Evolutionary conservation across 2,113 vertebrate species (phyloP), one percentile per base, ranked within the genome.

Genomic region (Terrapene triunguis): DNA sequence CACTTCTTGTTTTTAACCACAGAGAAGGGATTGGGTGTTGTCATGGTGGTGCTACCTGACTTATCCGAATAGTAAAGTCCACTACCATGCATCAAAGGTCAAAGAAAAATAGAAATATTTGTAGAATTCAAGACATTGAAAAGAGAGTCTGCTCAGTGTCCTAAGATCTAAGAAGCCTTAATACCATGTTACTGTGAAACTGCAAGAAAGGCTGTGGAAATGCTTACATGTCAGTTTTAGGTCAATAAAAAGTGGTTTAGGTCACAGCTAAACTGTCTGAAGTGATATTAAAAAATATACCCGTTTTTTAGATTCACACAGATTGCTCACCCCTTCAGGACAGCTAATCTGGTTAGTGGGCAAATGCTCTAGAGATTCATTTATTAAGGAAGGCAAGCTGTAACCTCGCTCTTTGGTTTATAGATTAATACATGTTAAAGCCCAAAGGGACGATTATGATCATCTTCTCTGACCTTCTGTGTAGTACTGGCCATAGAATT

Each of bases 331-430:
- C 4, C 24, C 25, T 57, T 57, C 55, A 57, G 24, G 25, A 57
- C 55, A 53, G 55, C 86, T 89, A 89, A 89, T 93, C 87, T 93
- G 69, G 72, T 89, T 69, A 72, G 87, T 78, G 92, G 87, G 88
- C 81, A 72, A 35, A 89, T 85, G 92, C 76, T 93, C 57, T 74
- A 62, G 11, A 27, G 12, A 21, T 35, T 38, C n/a, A 72, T 38
- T 21, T 72, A 38, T 72, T 72, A 22, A 72, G 35, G 19, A 38
- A 72, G n/a, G 17, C 16, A 72, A 72, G 65, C 19, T 72, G n/a
- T 72, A 72, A 38, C n/a, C n/a, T 72, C 8, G 7, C 35, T 72
- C 65, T 72, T 17, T 72, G 35, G 35, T 72, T n/a, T 38, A 38
- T 38, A 72, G 8, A 72, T 72, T 72, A 38, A 38, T 38, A 72